phyloP scores from a whole-genome alignment of 2,888 invertebrate genomes.

The Xanthia togata region DNA sequence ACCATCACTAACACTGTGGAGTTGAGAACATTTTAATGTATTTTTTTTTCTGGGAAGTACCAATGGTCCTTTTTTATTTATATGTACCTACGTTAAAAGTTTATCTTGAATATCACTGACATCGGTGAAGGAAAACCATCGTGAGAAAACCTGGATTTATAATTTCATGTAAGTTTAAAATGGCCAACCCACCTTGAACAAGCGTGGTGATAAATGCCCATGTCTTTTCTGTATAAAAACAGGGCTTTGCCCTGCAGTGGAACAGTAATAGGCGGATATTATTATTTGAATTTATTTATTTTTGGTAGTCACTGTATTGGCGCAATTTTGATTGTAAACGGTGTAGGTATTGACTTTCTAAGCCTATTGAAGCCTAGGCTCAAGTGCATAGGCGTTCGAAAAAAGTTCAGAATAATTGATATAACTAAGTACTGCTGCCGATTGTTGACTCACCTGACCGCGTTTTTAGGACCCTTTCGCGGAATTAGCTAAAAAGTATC shows the following conservation, averaged over 20 bases:
- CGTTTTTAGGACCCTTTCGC: background rate
- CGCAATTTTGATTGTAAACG: background rate
- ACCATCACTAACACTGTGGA: slow-evolving; percentile 45
- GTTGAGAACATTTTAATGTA: slow-evolving; percentile 32
- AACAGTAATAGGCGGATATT: too few species aligned
- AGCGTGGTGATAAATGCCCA: background rate
- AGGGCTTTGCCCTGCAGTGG: too few species aligned
- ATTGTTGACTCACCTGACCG: background rate
- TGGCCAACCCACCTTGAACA: background rate
- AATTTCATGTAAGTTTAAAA: background rate
- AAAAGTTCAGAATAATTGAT: background rate
- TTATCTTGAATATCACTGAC: background rate
- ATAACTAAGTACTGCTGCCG: background rate
- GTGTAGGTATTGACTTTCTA: background rate
- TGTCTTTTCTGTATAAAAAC: background rate
- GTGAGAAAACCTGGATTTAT: background rate
- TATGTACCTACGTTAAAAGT: background rate
- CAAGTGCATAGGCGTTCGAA: too few species aligned
- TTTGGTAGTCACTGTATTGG: too few species aligned
- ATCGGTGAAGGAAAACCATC: background rate
- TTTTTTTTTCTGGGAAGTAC: background rate
- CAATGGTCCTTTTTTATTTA: background rate
- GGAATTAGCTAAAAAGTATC: background rate
- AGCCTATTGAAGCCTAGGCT: background rate
- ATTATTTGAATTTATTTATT: too few species aligned